Conservation (phyloP, 2,113 vertebrate genomes). For the Sisor rabdophorus region DNA sequence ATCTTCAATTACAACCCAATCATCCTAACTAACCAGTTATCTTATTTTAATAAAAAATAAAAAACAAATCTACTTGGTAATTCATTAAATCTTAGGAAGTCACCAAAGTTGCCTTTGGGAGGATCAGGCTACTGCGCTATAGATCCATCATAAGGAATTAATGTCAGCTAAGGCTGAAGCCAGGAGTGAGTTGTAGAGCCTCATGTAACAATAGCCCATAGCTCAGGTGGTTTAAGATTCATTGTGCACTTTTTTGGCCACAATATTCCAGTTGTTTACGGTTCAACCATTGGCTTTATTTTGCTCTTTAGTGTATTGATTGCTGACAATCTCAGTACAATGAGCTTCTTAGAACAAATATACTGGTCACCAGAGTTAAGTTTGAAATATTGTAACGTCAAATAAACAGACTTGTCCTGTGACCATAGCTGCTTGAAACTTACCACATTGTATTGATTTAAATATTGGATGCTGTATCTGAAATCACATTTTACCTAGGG, state of each 20-base stretch:
- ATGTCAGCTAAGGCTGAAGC: background rate
- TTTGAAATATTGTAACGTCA: background rate
- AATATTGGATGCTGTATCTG: too few relatives aligned
- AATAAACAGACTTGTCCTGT: background rate
- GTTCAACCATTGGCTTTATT: background rate
- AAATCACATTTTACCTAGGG: too few relatives aligned
- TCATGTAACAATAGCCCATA: background rate
- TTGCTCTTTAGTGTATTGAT: background rate
- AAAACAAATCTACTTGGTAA: background rate
- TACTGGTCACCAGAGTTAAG: background rate
- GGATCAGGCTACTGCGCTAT: too few relatives aligned
- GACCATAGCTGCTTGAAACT: background rate
- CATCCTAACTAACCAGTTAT: background rate
- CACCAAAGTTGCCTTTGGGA: background rate
- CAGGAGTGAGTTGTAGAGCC: background rate
- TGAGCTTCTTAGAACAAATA: background rate
- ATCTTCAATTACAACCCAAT: background rate
- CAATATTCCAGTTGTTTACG: background rate
- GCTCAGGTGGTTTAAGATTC: background rate
- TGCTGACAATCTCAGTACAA: background rate
- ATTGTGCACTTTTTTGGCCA: background rate
- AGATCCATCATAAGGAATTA: conserved; percentile 1
- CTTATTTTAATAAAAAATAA: background rate
- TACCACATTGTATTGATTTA: background rate
- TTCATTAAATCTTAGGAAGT: background rate